Base-by-base conservation (phyloP, 2,797 vertebrate species). In the Sebastes itinus region DNA sequence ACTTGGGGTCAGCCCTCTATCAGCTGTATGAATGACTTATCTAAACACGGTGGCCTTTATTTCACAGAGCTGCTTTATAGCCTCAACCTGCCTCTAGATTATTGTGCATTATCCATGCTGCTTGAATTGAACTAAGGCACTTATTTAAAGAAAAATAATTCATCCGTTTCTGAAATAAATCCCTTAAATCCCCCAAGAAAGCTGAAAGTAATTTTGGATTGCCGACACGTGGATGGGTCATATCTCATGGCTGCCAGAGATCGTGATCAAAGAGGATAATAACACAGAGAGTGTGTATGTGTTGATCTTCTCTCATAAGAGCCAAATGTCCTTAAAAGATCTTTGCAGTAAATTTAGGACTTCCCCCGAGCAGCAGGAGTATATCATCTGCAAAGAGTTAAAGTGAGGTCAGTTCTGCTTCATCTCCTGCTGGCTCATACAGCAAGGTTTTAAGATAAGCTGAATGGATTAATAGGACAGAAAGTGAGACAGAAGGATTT, bases 251-350 rank as follows among this genome's bases (percentile, higher is more conserved):
- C 67, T 68, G 75, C 62, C 64, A 70, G 38, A 63, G 32, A 32
- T 22, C 7, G 8, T 56, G 55, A 62, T 69, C 69, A 58, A 81
- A 77, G 6, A 71, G 27, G 52, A 52, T 0, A 52, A 62, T 61
- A 23, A 81, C 58, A 49, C n/a, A 68, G 9, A 62, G 52, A 54
- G 30, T 46, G 23, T 58, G 65, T 55, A 27, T 60, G 56, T 72
- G 38, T 75, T 62, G n/a, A 66, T 78, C 49, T 76, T 74, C 10
- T 13, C 22, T 76, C 32, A 49, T 23, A 18, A 32, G 38, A 82
- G 74, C 74, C 78, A 88, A 60, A 60, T 25, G 61, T 86, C 85
- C 85, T 83, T 27, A 69, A 65, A 81, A 63, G 81, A 49, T 72
- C 72, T 68, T 32, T 35, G 12, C 63, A 56, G n/a, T 80, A 67